Evolutionary conservation across 2,113 vertebrate species (phyloP), one percentile per base, ranked within the genome.

Genomic region (Lepus timidus): DNA sequence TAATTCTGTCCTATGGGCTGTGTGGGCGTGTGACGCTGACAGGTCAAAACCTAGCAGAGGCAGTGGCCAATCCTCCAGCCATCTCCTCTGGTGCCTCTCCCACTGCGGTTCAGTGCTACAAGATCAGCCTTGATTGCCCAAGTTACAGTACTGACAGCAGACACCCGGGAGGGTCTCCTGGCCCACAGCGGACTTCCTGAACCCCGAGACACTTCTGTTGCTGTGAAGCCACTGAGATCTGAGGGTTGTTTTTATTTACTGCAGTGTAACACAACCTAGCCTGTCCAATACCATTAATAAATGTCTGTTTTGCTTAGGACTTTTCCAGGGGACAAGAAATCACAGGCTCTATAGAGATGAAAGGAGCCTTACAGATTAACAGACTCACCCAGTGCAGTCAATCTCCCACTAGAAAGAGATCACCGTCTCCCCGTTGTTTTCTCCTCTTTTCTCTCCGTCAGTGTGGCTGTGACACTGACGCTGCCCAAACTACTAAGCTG

Each of bases 271-370:
- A 31, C 78, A 86, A 81, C 17, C 70, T 83, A 20, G 79, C 29
- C 29, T 71, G 82, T 22, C 62, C 68, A 29, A 39, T 8, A 25
- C 62, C 91, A 78, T 89, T 67, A 87, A 68, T 74, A 84, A 91
- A 64, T 36, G 31, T 79, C 74, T 70, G 51, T 44, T 94, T 96
- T 78, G 58, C 85, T 71, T 73, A 29, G 33, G 55, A 92, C 52
- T 95, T 86, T 74, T 33, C 78, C 67, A 64, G 64, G 67, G 93
- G 67, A 87, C 20, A 22, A 80, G 83, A 85, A 95, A 88, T 68
- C 95, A 94, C 62, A 36, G 49, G 31, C 85, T 65, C 39, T 25
- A 6, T 39, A 74, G 55, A 82, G 76, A 79, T 58, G 33, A 79
- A 79, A 95, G 67, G 29, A 74, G 33, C 2, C 68, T 88, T 39